Conservation (phyloP, 2,113 vertebrate genomes). For the Scartelaos histophorus region DNA sequence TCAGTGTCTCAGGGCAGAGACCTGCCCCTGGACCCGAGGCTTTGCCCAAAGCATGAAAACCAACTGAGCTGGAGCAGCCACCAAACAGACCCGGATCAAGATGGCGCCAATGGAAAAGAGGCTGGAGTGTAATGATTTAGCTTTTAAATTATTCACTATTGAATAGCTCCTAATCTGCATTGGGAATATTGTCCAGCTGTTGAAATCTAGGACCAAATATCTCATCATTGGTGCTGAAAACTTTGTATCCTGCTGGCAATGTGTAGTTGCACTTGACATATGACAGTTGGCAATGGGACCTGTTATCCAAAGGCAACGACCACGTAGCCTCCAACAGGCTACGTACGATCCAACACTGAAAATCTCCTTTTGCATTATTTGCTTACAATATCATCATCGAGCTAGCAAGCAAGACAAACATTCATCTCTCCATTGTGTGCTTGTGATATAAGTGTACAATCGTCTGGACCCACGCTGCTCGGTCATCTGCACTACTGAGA, state of each 20-base stretch:
- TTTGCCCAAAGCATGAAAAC: too few species aligned
- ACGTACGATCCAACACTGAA: slow-evolving; percentile 22
- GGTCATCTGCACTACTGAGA: slow-evolving; percentile 35
- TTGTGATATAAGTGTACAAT: slow-evolving; percentile 60
- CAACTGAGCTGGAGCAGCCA: too few species aligned
- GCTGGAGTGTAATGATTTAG: too few species aligned
- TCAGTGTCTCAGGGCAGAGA: too few species aligned
- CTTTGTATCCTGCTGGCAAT: not conserved
- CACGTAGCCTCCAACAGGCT: not conserved
- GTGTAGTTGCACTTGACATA: not conserved
- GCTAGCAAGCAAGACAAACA: slow-evolving; percentile 24
- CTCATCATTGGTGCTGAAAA: not conserved
- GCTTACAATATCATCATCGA: not conserved
- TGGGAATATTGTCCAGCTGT: not conserved
- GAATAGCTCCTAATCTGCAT: not conserved
- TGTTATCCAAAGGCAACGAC: slow-evolving; percentile 5
- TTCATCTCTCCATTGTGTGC: slow-evolving; percentile 35
- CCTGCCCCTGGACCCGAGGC: too few species aligned
- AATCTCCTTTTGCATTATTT: slow-evolving; percentile 54
- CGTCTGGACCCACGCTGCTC: slow-evolving; percentile 17
- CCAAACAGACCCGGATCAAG: too few species aligned
- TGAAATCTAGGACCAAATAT: not conserved
- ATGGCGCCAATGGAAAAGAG: too few species aligned
- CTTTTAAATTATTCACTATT: too few species aligned
- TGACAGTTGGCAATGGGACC: not conserved